Base-by-base conservation (phyloP, 2,113 vertebrate genomes). In the Notarius lentiginosus region DNA sequence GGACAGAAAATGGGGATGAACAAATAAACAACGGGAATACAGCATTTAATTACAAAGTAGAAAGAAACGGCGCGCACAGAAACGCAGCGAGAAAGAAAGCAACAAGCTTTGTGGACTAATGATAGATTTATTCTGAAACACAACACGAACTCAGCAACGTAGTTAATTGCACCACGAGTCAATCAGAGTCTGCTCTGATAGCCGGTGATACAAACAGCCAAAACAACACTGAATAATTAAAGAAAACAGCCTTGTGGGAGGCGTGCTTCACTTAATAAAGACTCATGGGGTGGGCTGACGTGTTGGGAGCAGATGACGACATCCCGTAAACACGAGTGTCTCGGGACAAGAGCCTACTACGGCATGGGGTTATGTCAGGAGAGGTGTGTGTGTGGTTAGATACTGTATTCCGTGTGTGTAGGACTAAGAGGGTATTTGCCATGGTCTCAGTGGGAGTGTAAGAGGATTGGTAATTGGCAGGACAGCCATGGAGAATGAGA, bases 401-500 rank as follows among this genome's bases (percentile, higher is more conserved):
- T 72, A 7, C 63, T 83, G n/a, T 68, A 70, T 70, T 68, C 34
- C 2, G 58, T 58, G 70, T 77, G 66, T 75, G 63, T 41, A n/a
- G 18, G 41, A 10, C 24, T 55, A 60, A 60, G 53, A 80, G 56
- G 60, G 72, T 73, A 55, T 83, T 83, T 58, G 75, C 55, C 87
- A 83, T 88, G 84, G 84, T 85, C 79, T 90, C 83, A 88, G 86
- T 84, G 83, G 70, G 5, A 22, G 82, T 56, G 84, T 91, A 89
- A 93, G 79, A 81, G 85, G 83, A 89, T 91, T 88, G 58, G 55
- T 88, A 73, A 82, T 88, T 79, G 80, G 80, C 84, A 80, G 68
- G 82, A 90, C 65, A 75, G 87, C 90, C 91, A 86, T 89, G 86
- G 88, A 90, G 87, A 91, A 92, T 83, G 79, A 87, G 91, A 92